These are phyloP conservation scores for Dissostichus mawsoni DNA, from an alignment of 2,113 vertebrate genomes.

Conservation along the genomic window DNA sequence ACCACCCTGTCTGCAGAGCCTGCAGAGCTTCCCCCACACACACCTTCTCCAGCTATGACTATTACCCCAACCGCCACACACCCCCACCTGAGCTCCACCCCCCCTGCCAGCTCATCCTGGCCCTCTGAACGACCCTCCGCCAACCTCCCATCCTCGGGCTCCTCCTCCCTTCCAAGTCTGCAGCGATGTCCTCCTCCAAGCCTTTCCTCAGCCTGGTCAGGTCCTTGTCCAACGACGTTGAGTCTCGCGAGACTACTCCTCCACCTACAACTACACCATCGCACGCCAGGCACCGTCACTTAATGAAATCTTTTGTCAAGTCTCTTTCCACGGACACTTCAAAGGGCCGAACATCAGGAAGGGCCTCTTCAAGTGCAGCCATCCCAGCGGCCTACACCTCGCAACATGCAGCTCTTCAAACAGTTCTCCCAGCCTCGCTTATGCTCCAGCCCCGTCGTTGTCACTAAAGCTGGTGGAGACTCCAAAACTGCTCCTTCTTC, in stretches of 20 bases:
- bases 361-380: constrained; percentile 70
- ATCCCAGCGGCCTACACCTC: constrained; percentile 80
- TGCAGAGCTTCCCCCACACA: constrained; percentile 58
- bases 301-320: constrained; percentile 98
- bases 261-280: constrained; percentile 79
- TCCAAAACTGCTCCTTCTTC: constrained; percentile 98
- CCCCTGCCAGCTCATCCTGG: constrained; percentile 82
- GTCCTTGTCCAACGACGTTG: constrained; percentile 94
- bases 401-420: constrained; percentile 97
- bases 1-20: constrained; percentile 63
- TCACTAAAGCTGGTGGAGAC: constrained; percentile 83
- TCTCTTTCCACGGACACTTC: constrained; percentile 96
- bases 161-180: constrained; percentile 90
- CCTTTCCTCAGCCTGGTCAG: constrained; percentile 94
- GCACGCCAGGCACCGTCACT: constrained; percentile 88
- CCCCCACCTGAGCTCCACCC: constrained; percentile 81
- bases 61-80: constrained; percentile 73
- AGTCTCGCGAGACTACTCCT: constrained; percentile 89
- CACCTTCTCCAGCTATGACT: constrained; percentile 83
- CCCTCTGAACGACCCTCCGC: constrained; percentile 81
- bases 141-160: constrained; percentile 59
- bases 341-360: constrained; percentile 87
- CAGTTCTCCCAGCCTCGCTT: constrained; percentile 96
- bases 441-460: constrained; percentile 53
- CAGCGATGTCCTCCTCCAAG: constrained; percentile 86